Evolutionary conservation across 2,797 vertebrate genomes (phyloP), one percentile per base, ranked within the genome.

Genomic region (Furcifer pardalis): DNA sequence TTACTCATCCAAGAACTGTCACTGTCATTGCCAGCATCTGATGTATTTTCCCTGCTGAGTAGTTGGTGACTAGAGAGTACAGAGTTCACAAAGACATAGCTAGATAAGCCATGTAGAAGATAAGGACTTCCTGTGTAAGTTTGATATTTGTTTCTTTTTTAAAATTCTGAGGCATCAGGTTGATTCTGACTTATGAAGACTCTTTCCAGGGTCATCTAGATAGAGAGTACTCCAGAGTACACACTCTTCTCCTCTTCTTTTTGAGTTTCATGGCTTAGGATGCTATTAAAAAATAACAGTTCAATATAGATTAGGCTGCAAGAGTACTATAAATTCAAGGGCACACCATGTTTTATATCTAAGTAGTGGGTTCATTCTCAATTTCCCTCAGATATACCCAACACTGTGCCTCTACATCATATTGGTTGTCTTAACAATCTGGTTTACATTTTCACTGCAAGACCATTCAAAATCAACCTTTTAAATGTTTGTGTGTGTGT

Each of bases 381-480:
- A 8, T 35, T 32, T 81, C 32, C 40, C 42, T 63, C n/a, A 7
- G 17, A 7, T 62, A 63, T 3, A 21, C 44, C 69, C 56, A 73
- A 42, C n/a, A 74, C 30, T 44, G 30, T 25, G 30, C 56, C 25
- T 62, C 76, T 42, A 42, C 27, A 63, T 32, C 7, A 35, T 35
- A 25, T 4, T 27, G 35, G 52, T 2, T 1, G 85, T 86, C 84
- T 19, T 44, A 81, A 63, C 89, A 84, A 88, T 73, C 82, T 75
- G n/a, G 44, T 2, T 19, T 62, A 81, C 27, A 87, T 84, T 62
- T 74, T 77, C 68, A 88, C 88, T 86, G 81, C 79, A 56, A 37
- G 0, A 2, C 63, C 77, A 77, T 63, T 30, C 2, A 73, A 73
- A 44, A 9, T 79, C 5, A 44, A 46, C 23, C 40, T 85, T 90